phyloP scores from a whole-genome alignment of 2,888 invertebrate genomes.

The Habrosyne pyritoides region DNA sequence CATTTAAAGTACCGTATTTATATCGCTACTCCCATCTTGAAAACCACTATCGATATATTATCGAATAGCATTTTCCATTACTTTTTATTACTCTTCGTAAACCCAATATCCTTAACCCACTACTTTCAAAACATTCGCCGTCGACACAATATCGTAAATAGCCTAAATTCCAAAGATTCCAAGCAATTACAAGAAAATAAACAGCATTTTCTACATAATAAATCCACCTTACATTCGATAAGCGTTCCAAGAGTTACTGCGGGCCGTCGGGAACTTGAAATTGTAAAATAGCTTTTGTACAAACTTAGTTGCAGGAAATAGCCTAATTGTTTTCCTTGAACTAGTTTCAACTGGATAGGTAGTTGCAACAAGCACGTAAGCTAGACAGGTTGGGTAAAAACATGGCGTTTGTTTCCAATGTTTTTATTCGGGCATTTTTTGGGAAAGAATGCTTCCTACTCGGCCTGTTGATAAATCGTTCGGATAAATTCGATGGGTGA shows the following conservation, averaged over 20 bases:
- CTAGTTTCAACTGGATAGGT: background rate
- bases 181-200: background rate
- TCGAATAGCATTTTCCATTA: too few species aligned
- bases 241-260: background rate
- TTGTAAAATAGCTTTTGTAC: background rate
- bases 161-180: background rate
- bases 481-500: too few species aligned
- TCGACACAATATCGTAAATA: background rate
- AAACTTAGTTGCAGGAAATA: background rate
- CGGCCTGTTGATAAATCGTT: too few species aligned
- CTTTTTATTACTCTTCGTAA: background rate
- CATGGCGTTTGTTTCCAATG: too few species aligned
- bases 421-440: too few species aligned
- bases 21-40: too few species aligned
- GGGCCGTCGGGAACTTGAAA: too few species aligned
- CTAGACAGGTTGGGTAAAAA: too few species aligned
- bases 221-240: background rate
- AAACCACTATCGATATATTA: too few species aligned
- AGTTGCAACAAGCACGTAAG: background rate
- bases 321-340: slow-evolving; percentile 3
- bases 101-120: too few species aligned
- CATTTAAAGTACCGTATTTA: too few species aligned
- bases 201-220: background rate
- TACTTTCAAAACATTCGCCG: background rate
- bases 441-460: too few species aligned